These are phyloP conservation scores for Meghimatium bilineatum DNA, from an alignment of 2,888 invertebrate genomes.

Conservation along the genomic window DNA sequence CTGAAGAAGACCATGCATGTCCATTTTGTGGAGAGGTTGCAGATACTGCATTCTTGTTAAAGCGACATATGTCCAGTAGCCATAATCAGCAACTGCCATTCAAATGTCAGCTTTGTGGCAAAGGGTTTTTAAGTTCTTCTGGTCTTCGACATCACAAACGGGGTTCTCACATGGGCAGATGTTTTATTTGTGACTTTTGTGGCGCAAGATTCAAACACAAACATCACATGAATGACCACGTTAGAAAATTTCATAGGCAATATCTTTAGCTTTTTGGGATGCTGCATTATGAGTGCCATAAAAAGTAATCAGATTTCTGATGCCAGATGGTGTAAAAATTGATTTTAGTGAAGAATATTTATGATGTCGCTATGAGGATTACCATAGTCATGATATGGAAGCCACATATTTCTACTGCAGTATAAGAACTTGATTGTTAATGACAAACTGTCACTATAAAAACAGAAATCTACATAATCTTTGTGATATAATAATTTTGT, in stretches of 20 bases:
- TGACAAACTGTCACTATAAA: too few relatives aligned
- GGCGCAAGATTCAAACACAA: conserved; percentile 40
- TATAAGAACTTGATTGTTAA: too few relatives aligned
- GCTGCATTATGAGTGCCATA: background rate
- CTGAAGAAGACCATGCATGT: conserved; percentile 6
- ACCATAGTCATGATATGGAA: too few relatives aligned
- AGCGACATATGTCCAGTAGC: conserved; percentile 33
- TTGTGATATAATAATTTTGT: too few relatives aligned
- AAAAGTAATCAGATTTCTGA: background rate
- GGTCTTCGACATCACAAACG: conserved; percentile 42
- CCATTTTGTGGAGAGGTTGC: conserved; percentile 20
- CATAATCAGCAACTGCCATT: conserved; percentile 44
- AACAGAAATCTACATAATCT: too few relatives aligned
- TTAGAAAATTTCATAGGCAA: conserved; percentile 25
- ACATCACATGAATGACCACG: conserved; percentile 44
- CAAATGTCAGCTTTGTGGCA: conserved; percentile 41
- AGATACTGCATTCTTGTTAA: conserved; percentile 23
- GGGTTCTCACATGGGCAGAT: conserved; percentile 13
- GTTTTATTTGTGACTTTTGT: conserved; percentile 45
- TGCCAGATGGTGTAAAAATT: too few relatives aligned
- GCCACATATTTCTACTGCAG: too few relatives aligned
- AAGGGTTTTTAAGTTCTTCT: conserved; percentile 43
- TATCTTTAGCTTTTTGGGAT: background rate
- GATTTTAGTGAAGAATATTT: too few relatives aligned
- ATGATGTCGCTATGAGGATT: too few relatives aligned